Evolutionary conservation across 2,888 invertebrate genomes (phyloP), one percentile per base, ranked within the genome.

Genomic region (Pterostichus madidus): DNA sequence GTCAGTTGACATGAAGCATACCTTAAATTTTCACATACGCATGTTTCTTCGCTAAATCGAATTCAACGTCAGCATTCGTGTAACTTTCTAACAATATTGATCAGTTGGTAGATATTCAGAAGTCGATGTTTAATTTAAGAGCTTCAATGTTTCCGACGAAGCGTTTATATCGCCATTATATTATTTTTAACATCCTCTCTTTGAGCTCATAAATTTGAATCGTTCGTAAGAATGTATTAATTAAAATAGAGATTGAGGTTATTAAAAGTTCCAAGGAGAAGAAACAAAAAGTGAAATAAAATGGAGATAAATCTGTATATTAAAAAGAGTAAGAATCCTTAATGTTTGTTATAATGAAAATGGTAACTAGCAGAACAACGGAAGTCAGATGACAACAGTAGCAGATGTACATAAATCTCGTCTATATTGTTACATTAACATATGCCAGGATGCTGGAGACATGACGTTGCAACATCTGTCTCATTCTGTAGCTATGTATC

Each of bases 391-490:
- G 64, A 64, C 64, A 64, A 32, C 64, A 64, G 64, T 64, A 64
- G 31, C 64, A 64, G 64, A 64, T 64, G 64, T 32, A 64, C 64
- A 64, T 64, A 64, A 64, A 64, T 64, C 31, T 64, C 31, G 35
- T 31, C 32, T 64, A 64, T 32, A 64, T 35, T 64, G 64, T 64
- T 64, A 35, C 64, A 64, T 64, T 64, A 64, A 64, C 64, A 64
- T 64, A 64, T 64, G 64, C 64, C 64, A 64, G 64, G 64, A 64
- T 64, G 64, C 35, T 35, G n/a, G 31, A 64, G 64, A 64, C 64
- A 64, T 64, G 32, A 35, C 64, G 31, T 64, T 64, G 35, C 64
- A 32, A 31, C 64, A 64, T 64, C 64, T 64, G 64, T 64, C 64
- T 64, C 64, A 32, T 64, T 35, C 64, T 13, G 13, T 2, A 64